Conservation (phyloP, 2,797 vertebrate species). For the Urophycis tenuis region DNA sequence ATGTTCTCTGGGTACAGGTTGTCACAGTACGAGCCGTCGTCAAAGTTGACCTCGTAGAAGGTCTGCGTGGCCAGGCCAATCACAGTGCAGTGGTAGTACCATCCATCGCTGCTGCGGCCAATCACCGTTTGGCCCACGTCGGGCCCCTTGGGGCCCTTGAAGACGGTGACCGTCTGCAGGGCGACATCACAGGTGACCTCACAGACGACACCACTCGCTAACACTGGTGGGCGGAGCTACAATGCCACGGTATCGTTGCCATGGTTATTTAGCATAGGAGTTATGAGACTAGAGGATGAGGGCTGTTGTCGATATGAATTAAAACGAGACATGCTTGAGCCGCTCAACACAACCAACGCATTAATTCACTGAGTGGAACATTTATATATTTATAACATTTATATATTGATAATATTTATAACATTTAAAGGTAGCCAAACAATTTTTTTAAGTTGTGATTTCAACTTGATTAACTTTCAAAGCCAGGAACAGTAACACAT, state of each 20-base stretch:
- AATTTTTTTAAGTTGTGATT: not conserved
- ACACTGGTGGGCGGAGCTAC: not conserved
- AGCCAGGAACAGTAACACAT: not conserved
- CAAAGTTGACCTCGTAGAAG: slow-evolving; percentile 93
- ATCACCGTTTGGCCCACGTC: slow-evolving; percentile 85
- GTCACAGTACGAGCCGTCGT: slow-evolving; percentile 94
- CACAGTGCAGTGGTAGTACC: slow-evolving; percentile 86
- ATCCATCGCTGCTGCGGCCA: slow-evolving; percentile 81
- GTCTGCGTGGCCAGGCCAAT: slow-evolving; percentile 84
- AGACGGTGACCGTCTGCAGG: slow-evolving; percentile 37
- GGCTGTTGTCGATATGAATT: not conserved
- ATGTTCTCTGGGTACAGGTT: slow-evolving; percentile 92
- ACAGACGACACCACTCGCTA: not conserved
- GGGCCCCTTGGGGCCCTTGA: slow-evolving; percentile 62
- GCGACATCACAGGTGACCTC: not conserved
- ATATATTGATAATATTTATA: too few relatives aligned
- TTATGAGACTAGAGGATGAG: not conserved
- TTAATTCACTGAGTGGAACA: too few relatives aligned
- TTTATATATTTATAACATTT: too few relatives aligned
- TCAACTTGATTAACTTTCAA: not conserved
- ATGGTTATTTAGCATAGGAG: not conserved
- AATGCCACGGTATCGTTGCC: not conserved
- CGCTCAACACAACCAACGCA: not conserved
- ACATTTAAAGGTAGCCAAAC: too few relatives aligned
- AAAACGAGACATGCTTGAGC: not conserved